A percentile compares a stretch with the other conserved stretches of the same genome.
phyloP scores from a whole-genome alignment of 2,113 vertebrate genomes.

The Siphamia tubifer region DNA sequence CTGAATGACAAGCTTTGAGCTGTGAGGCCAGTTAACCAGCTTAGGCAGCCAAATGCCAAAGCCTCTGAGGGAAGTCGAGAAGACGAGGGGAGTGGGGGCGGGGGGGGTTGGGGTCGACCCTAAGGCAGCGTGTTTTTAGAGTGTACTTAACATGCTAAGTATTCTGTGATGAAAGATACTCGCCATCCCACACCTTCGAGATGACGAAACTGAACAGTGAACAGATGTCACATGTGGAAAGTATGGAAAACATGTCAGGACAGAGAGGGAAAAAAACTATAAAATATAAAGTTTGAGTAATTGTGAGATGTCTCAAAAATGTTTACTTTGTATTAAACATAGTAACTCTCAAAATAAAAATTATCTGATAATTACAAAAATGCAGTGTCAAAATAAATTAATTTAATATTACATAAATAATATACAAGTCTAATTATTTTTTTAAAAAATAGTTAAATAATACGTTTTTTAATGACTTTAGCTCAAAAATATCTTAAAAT shows the following conservation, averaged over 20 bases:
- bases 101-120: neutral
- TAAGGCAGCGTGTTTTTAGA: neutral
- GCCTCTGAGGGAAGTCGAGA: slow-evolving; percentile 16
- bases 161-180: neutral
- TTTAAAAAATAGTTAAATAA: too few relatives aligned
- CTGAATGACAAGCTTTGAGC: slow-evolving; percentile 27
- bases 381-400: too few relatives aligned
- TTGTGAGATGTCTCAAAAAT: too few relatives aligned
- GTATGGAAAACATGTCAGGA: neutral
- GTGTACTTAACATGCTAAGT: neutral
- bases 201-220: neutral
- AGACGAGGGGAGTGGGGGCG: neutral
- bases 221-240: slow-evolving; percentile 1
- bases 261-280: too few relatives aligned
- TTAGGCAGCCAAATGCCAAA: slow-evolving; percentile 37
- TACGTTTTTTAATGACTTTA: too few relatives aligned
- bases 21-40: slow-evolving; percentile 43
- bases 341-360: too few relatives aligned
- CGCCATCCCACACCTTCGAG: neutral
- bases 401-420: too few relatives aligned
- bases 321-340: too few relatives aligned
- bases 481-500: too few relatives aligned
- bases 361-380: too few relatives aligned
- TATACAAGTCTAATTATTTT: too few relatives aligned
- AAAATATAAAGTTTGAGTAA: too few relatives aligned